Base-by-base conservation (phyloP, 2,113 vertebrate genomes). In the Periophthalmus modestus region DNA sequence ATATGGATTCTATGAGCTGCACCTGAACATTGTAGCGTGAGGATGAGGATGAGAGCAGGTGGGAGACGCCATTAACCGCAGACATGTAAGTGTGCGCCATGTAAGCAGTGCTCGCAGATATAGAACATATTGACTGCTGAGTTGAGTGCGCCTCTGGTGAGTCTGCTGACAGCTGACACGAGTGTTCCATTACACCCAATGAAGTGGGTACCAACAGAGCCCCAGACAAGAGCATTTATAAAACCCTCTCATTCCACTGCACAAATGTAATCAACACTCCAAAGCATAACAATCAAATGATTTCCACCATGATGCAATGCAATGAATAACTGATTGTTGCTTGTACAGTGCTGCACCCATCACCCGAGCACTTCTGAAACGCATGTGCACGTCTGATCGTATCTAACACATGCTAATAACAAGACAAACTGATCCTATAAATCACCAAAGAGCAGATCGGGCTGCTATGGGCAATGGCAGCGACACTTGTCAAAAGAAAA, bases 381-480 rank as follows among this genome's bases (percentile, higher is more conserved):
- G 82, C 81, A 71, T 72, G 67, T 75, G 79, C 71, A 24, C 9
- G 11, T 85, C 52, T 74, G 87, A 92, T 89, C 71, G 73, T 87
- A 90, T 91, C 89, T 75, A 72, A 71, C 79, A 84, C 88, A 82
- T 82, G 80, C 82, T 88, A 88, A 91, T 90, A 91, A 91, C 77
- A 88, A 85, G 82, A 89, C 85, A 91, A 92, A 92, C 87, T 90
- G 87, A 91, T 92, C 90, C 88, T 87, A 90, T 92, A 89, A 91
- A 93, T 92, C 92, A 92, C 82, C 58, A 50, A 74, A 79, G 84
- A 91, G 85, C 68, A 76, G 83, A 88, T 89, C 73, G 59, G 70
- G n/a, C 86, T 71, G 74, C 84, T 87, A 89, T 82, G 86, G 86
- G 77, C 81, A 21, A 48, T 43, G 80, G 77, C 78, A 68, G 57